These are phyloP conservation scores for Apamea crenata DNA, from an alignment of 2,888 invertebrate species.

Conservation along the genomic window DNA sequence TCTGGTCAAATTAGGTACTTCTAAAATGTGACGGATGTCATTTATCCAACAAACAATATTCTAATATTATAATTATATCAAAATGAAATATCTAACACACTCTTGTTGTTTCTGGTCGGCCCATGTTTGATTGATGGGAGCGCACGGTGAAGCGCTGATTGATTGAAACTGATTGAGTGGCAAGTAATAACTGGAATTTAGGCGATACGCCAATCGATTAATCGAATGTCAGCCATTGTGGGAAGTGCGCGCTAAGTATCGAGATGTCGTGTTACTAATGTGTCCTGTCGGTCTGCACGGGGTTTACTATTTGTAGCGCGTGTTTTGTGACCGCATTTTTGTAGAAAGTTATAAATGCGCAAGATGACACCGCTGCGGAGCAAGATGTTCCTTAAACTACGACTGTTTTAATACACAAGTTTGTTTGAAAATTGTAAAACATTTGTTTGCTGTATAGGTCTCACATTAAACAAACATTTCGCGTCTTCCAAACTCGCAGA, in stretches of 20 bases:
- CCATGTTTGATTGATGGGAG: conserved; percentile 15
- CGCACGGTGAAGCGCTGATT: conserved; percentile 37
- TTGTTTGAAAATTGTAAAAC: conserved; percentile 35
- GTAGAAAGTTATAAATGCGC: neutral
- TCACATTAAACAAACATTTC: conserved; percentile 47
- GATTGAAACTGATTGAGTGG: conserved; percentile 47
- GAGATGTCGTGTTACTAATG: conserved; percentile 7
- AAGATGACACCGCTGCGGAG: neutral
- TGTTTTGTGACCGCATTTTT: conserved; percentile 1
- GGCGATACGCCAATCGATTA: conserved; percentile 37
- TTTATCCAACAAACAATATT: no score
- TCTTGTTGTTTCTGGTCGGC: conserved; percentile 10
- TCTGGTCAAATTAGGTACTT: no score
- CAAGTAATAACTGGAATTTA: conserved; percentile 15
- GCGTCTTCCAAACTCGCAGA: conserved; percentile 1
- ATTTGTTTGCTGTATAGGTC: conserved; percentile 34
- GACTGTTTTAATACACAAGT: conserved; percentile 40
- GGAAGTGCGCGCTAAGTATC: conserved; percentile 34
- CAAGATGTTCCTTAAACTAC: neutral
- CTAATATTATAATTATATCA: no score
- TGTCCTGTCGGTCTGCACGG: neutral
- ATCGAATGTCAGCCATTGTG: conserved; percentile 54
- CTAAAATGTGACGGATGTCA: no score
- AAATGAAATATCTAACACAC: no score
- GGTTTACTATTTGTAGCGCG: neutral